Conservation (phyloP, 2,888 invertebrate species). For the Chelonus formosanus region DNA sequence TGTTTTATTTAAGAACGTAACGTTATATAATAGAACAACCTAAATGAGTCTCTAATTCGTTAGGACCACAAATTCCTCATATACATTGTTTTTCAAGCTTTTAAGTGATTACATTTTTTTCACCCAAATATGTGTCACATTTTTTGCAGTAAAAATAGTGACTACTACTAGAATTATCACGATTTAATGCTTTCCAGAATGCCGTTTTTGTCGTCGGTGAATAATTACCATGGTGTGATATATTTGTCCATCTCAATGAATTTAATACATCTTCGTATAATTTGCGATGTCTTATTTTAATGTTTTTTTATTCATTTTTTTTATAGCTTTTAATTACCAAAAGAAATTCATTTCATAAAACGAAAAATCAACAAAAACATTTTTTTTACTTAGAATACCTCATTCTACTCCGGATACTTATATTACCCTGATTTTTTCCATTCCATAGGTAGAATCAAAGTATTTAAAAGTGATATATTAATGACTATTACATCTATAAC, state of each 20-base stretch:
- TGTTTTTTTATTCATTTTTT: too few relatives aligned
- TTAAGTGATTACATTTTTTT: background rate
- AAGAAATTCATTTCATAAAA: too few relatives aligned
- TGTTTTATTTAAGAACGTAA: background rate
- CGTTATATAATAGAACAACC: slow-evolving; percentile 4
- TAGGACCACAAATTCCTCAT: background rate
- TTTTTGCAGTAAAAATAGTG: background rate
- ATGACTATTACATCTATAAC: too few relatives aligned
- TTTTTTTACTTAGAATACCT: too few relatives aligned
- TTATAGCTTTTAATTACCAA: too few relatives aligned
- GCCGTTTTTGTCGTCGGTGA: slow-evolving; percentile 9
- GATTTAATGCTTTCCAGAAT: background rate
- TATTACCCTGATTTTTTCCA: too few relatives aligned
- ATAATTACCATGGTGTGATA: background rate
- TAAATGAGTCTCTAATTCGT: background rate
- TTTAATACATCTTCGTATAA: slow-evolving; percentile 1
- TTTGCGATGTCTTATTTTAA: background rate
- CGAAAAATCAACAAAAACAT: too few relatives aligned
- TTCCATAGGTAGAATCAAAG: too few relatives aligned
- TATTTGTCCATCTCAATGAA: slow-evolving; percentile 4
- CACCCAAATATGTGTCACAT: background rate
- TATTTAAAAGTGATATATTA: too few relatives aligned
- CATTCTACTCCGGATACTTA: too few relatives aligned
- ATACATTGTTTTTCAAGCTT: background rate
- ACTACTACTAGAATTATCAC: background rate